Conservation (phyloP, 1,140 invertebrate genomes). For the Drosophila pectinifera region DNA sequence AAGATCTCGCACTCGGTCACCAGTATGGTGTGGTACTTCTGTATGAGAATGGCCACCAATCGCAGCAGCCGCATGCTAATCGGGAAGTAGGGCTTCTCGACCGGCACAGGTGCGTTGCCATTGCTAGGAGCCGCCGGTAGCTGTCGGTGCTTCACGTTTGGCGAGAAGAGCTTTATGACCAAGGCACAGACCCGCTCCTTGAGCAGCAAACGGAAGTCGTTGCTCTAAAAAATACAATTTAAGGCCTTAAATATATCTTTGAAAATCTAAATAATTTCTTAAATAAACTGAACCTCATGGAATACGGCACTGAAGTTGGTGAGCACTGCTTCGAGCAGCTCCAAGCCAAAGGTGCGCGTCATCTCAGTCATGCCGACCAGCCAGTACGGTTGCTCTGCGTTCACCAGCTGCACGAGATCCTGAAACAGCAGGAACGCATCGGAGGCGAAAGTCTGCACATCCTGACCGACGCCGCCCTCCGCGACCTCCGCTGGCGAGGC, state of each 20-base stretch:
- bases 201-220: constrained; percentile 96
- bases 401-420: constrained; percentile 98
- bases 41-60: constrained; percentile 96
- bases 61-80: constrained; percentile 97
- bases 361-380: constrained; percentile 98
- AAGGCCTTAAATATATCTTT: background rate
- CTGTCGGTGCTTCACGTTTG: constrained; percentile 96
- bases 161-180: constrained; percentile 98
- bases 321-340: constrained; percentile 96
- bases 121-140: constrained; percentile 85
- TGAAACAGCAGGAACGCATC: constrained; percentile 98
- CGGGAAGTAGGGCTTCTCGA: constrained; percentile 97
- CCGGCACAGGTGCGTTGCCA: constrained; percentile 86
- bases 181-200: constrained; percentile 99
- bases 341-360: constrained; percentile 98
- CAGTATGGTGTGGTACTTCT: constrained; percentile 96
- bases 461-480: constrained; percentile 73
- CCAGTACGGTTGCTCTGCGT: constrained; percentile 98
- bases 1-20: constrained; percentile 99
- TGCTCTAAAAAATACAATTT: constrained; percentile 86
- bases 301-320: constrained; percentile 96
- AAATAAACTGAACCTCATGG: constrained; percentile 89
- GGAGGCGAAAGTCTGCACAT: constrained; percentile 94
- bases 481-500: background rate
- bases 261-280: constrained; percentile 84